These are phyloP conservation scores for Tadarida brasiliensis DNA, from an alignment of 2,797 vertebrate genomes.

Conservation along the genomic window DNA sequence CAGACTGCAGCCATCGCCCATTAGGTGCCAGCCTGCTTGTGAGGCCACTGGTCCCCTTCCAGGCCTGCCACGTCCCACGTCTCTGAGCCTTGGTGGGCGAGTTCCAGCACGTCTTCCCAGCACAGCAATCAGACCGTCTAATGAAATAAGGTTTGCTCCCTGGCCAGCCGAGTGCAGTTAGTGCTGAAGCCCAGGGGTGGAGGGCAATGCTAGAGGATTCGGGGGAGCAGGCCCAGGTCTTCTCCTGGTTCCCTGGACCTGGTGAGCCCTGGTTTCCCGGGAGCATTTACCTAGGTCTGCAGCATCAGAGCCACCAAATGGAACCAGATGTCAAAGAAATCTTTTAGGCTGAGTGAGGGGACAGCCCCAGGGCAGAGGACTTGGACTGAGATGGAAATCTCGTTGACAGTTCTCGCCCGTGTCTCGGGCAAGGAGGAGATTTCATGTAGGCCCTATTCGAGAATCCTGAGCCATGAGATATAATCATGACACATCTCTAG, in stretches of 20 bases:
- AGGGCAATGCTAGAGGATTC: background rate
- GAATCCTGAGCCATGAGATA: background rate
- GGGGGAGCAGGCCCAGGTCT: background rate
- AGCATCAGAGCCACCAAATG: background rate
- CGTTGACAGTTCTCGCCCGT: background rate
- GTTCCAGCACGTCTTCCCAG: background rate
- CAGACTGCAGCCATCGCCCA: background rate
- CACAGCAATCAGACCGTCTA: background rate
- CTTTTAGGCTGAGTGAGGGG: background rate
- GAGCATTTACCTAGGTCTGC: background rate
- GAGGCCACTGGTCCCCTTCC: background rate
- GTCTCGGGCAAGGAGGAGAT: background rate
- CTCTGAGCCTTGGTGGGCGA: background rate
- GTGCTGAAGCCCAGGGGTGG: background rate
- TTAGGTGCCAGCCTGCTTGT: background rate
- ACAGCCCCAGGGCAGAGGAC: background rate
- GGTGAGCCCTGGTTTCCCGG: background rate
- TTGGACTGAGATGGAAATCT: background rate
- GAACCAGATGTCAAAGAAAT: background rate
- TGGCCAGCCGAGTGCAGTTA: background rate
- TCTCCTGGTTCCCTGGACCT: too few relatives aligned
- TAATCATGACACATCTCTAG: background rate
- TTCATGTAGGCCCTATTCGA: background rate
- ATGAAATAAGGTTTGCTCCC: background rate
- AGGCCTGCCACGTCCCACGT: background rate